Evolutionary conservation across 1,140 invertebrate genomes (phyloP), one percentile per base, ranked within the genome.

Genomic region (Lasaia peninsularis): DNA sequence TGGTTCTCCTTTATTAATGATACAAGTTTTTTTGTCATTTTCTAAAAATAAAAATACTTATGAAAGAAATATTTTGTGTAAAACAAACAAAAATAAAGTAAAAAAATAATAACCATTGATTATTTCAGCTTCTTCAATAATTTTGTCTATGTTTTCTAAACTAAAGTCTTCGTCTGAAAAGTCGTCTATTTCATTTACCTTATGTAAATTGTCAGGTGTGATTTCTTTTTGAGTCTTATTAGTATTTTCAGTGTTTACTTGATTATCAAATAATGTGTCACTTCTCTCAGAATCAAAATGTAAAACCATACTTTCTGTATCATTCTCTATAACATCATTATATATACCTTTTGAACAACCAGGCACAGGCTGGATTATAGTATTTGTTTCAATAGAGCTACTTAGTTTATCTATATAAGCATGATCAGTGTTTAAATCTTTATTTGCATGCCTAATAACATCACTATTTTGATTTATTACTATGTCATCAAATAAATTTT

Each of bases 131-230:
- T 77, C 78, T 75, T 82, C 67, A 55, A 84, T 79, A 18, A 86
- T 61, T 20, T 59, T 67, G 48, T 86, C 82, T 52, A 88, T 78
- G 60, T 86, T 78, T 53, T 78, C 75, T 58, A 79, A 73, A 66
- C 78, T 73, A 14, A 81, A 63, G 34, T 84, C 77, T 65, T 74
- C 68, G 54, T 84, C 77, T 52, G 73, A 73, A 56, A 80, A 85
- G 31, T 71, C 68, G 61, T 49, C 60, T 12, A 8, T 0, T 35
- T 35, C 21, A 24, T 56, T 24, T 48, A 44, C 58, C 50, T 73
- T 58, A 58, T 60, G 55, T 64, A 44, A 61, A 32, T 57, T 24
- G 57, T 56, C 63, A 60, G 14, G 12, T 55, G 37, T 16, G 2
- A 58, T 44, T 55, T 51, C 53, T n/a, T 20, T 9, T 12, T 50